Base-by-base conservation (phyloP, 2,113 vertebrate genomes). In the Neolamprologus brichardi region DNA sequence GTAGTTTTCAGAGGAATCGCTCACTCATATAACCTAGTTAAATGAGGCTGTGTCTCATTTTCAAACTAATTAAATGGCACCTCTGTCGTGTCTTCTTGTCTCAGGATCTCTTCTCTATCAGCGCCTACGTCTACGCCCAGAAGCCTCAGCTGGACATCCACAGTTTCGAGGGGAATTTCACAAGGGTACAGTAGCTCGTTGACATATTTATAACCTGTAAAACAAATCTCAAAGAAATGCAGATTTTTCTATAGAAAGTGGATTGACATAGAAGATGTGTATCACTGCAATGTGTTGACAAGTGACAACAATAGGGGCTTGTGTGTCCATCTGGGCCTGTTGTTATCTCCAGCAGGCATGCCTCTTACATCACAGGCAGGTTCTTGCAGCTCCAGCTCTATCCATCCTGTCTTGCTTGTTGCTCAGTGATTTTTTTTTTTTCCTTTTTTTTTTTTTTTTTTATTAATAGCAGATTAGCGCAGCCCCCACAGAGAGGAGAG, bases 121-220 rank as follows among this genome's bases (percentile, higher is more conserved):
- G 87, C 62, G 97, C 98, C 53, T 98, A 97, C 5, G 98, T 99
- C 87, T 97, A 97, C 87, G 98, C 98, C 91, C 98, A 99, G 96
- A 98, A 97, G 94, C 99, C 99, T 72, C 98, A 98, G 91, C 95
- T 98, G 96, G 98, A 99, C 95, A 99, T 99, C 95, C 98, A 99
- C 94, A 98, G 97, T 86, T 99, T 99, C 88, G 98, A 99, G 95
- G 99, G 99, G 79, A 99, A 98, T 85, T 99, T 99, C 95, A 99
- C 98, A 32, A 95, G 98, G 96, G 99, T 99, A 96, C 86, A 96
- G 97, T 95, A 75, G 20, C 82, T 87, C 25, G 81, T 30, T 92
- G 89, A 93, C 89, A 37, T 84, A 37, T 93, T 93, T 83, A 89
- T 72, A 39, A 83, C 82, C 87, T 70, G 62, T 49, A 53, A 81